Conservation (phyloP, 2,888 invertebrate genomes). For the Vanessa cardui region DNA sequence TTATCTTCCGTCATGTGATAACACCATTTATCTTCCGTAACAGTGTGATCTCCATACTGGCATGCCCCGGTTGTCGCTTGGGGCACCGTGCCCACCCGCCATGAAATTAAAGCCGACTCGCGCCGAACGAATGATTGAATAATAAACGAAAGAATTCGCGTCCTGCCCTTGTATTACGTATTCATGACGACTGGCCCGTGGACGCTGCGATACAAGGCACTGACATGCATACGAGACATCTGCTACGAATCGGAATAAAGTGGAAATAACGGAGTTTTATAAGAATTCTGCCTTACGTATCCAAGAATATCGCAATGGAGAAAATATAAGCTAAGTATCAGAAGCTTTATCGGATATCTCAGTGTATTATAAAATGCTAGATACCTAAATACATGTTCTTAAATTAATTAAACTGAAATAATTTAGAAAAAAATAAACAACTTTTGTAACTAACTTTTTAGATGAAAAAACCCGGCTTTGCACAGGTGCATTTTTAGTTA, state of each 20-base stretch:
- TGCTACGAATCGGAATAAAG: slow-evolving; percentile 40
- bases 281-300: not conserved
- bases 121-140: slow-evolving; percentile 83
- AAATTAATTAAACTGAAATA: too few species aligned
- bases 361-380: too few species aligned
- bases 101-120: slow-evolving; percentile 83
- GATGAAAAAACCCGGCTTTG: too few species aligned
- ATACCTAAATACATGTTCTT: too few species aligned
- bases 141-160: slow-evolving; percentile 83
- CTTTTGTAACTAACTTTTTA: too few species aligned
- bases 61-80: slow-evolving; percentile 58
- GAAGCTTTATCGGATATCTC: too few species aligned
- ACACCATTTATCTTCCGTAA: slow-evolving; percentile 26
- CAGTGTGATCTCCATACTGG: slow-evolving; percentile 62
- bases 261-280: slow-evolving; percentile 14
- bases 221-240: slow-evolving; percentile 53
- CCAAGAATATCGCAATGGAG: not conserved
- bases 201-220: slow-evolving; percentile 50
- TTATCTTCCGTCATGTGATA: slow-evolving; percentile 21
- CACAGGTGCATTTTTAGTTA: too few species aligned
- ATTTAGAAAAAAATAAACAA: too few species aligned
- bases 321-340: too few species aligned
- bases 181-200: slow-evolving; percentile 78
- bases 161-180: slow-evolving; percentile 81
- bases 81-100: slow-evolving; percentile 79